These are phyloP conservation scores for Leptura quadrifasciata DNA, from an alignment of 2,888 invertebrate species.

Conservation along the genomic window DNA sequence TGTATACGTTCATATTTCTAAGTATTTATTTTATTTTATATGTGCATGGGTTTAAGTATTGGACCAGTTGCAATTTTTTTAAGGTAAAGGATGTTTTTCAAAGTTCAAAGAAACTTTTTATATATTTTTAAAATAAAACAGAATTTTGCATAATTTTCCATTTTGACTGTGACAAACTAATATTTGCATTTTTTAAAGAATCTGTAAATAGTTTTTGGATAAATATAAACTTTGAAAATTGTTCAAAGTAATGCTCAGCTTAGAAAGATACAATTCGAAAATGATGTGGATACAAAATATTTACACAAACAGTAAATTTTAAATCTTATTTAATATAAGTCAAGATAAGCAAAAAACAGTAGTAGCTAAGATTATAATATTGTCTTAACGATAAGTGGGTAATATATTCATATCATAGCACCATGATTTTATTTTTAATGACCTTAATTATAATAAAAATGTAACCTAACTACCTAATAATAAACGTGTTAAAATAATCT, in stretches of 20 bases:
- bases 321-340: conserved; percentile 60
- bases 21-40: no score
- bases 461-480: conserved; percentile 26
- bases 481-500: not conserved
- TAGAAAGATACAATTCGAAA: conserved; percentile 24
- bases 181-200: not conserved
- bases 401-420: conserved; percentile 34
- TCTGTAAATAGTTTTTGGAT: not conserved
- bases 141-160: not conserved
- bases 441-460: conserved; percentile 25
- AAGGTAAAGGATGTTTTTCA: no score
- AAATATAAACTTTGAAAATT: conserved; percentile 19
- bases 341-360: conserved; percentile 60
- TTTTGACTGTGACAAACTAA: not conserved
- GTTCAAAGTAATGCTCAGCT: conserved; percentile 11
- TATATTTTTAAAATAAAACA: no score
- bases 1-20: no score
- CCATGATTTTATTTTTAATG: conserved; percentile 33
- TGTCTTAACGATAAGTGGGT: conserved; percentile 49
- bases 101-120: no score
- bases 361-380: conserved; percentile 57
- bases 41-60: no score
- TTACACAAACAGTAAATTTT: conserved; percentile 46
- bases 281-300: conserved; percentile 27
- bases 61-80: no score